Conservation (phyloP, 2,113 vertebrate genomes). For the Theristicus caerulescens region DNA sequence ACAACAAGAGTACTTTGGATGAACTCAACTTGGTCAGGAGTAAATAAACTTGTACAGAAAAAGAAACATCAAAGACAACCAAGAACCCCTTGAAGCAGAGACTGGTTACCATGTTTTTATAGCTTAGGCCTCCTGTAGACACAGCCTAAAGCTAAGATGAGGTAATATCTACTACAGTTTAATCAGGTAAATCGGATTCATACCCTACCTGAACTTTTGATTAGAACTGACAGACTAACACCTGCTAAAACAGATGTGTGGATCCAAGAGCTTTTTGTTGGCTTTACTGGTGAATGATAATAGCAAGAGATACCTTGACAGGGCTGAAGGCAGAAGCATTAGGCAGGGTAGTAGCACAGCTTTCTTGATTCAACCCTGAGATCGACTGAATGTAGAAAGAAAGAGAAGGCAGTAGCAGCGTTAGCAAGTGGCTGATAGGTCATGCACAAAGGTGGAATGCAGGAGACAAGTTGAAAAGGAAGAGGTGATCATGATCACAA, state of each 20-base stretch:
- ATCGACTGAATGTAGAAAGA: conserved; percentile 63
- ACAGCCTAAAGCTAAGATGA: conserved; percentile 44
- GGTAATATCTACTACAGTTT: background rate
- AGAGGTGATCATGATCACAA: background rate
- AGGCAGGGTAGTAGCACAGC: conserved; percentile 62
- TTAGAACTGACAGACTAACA: conserved; percentile 54
- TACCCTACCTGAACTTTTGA: conserved; percentile 67
- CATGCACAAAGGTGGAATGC: background rate
- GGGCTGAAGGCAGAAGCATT: conserved; percentile 63
- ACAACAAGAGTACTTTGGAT: background rate
- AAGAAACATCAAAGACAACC: background rate
- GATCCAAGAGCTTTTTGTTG: conserved; percentile 39
- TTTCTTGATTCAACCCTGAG: conserved; percentile 66
- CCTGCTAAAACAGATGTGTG: conserved; percentile 30
- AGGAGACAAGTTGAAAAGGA: background rate
- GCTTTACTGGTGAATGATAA: conserved; percentile 43
- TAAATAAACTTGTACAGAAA: background rate
- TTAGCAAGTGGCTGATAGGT: conserved; percentile 36
- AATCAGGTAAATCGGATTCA: background rate
- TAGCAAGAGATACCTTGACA: conserved; percentile 71
- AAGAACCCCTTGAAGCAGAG: background rate
- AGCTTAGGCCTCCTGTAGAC: background rate
- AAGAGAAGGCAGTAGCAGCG: conserved; percentile 61
- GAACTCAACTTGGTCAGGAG: background rate
- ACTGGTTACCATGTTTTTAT: background rate